phyloP scores from a whole-genome alignment of 1,140 invertebrate genomes.

The Bombus waltoni region DNA sequence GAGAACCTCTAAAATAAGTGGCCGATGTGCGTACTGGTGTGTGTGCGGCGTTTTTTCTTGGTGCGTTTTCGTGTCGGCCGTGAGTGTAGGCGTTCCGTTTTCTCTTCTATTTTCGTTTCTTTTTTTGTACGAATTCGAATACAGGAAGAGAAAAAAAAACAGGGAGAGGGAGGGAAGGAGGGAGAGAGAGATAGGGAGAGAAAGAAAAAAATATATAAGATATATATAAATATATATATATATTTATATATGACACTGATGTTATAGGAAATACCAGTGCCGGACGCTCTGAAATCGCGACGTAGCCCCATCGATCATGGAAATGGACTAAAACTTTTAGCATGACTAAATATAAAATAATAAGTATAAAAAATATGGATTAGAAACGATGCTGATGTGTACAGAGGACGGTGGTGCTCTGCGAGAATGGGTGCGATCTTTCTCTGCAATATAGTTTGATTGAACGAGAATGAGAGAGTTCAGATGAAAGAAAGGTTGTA shows the following conservation, averaged over 20 bases:
- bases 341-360: neutral
- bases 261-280: slow-evolving; percentile 7
- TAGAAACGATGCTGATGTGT: neutral
- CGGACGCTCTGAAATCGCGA: slow-evolving; percentile 32
- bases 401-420: slow-evolving; percentile 52
- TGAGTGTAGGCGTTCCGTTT: neutral
- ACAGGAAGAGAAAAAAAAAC: neutral
- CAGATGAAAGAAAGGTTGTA: slow-evolving; percentile 43
- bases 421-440: slow-evolving; percentile 28
- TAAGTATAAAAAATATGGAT: neutral
- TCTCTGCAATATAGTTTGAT: neutral
- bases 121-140: neutral
- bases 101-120: neutral
- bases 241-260: slow-evolving; percentile 2
- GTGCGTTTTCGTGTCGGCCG: neutral
- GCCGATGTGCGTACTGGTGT: neutral
- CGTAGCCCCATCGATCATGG: neutral
- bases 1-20: neutral
- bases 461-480: slow-evolving; percentile 1
- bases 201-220: neutral
- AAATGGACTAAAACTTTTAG: neutral
- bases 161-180: too few species aligned
- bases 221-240: neutral
- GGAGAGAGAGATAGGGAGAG: neutral
- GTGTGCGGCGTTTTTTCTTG: neutral